Base-by-base conservation (phyloP, 2,888 invertebrate genomes). In the Acanthosoma haemorrhoidale region DNA sequence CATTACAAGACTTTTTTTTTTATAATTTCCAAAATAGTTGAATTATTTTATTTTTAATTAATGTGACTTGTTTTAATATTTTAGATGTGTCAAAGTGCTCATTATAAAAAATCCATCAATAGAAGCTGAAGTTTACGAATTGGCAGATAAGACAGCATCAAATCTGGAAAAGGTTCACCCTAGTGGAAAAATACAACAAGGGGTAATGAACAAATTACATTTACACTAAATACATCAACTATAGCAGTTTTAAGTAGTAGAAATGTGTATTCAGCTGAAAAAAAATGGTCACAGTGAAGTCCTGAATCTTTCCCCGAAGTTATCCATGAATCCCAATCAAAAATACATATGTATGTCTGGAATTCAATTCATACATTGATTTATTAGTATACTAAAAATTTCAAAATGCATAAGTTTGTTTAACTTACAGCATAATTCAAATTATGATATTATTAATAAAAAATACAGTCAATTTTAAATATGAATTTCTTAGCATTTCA, bases 161-260 rank as follows among this genome's bases (percentile, higher is more conserved):
- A 85, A 86, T 73, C 80, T 91, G 64, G 90, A 91, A 77, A 84
- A 85, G 70, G 85, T 91, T 79, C 94, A 89, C 82, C 92, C 90
- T 0, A 88, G 89, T 70, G 94, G 94, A 9, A 89, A 88, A 77
- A 84, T 94, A 34, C 81, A 92, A 64, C 89, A 92, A 77, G 88
- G 90, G 76, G 85, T 86, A 77, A 78, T n/a, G 6, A 1, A 25
- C n/a, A n/a, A 18, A 41, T 13, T 25, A 13, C 2, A 34, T 32
- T 32, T 59, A 2, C 21, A 29, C 29, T 36, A 36, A 36, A 36
- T 13, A 36, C 36, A 9, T 6, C 8, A 36, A 9, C 8, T 36
- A 13, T 9, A 36, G 8, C 13, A 9, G 36, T 36, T 6, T 13
- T 36, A 36, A 9, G 8, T 36, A 36, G 13, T 36, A 13, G 36